Percentiles rank a stretch among this genome's conserved stretches.
Evolutionary conservation across 1,140 invertebrate genomes (phyloP).

Genomic region (Temnothorax nylanderi): DNA sequence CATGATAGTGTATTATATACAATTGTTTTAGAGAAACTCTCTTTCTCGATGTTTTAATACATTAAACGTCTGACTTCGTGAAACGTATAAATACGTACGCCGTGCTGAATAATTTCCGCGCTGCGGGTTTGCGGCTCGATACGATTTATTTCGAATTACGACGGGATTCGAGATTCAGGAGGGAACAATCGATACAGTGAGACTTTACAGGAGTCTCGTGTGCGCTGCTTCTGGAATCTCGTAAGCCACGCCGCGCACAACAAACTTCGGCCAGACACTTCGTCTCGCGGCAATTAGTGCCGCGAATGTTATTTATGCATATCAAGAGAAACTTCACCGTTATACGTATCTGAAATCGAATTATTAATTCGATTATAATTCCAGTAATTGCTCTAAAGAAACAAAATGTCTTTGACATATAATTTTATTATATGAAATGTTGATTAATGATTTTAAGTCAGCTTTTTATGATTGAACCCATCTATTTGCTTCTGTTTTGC

Average conservation of each 20-base stretch:
- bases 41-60: not conserved
- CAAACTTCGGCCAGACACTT: conserved; percentile 33
- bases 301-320: not conserved
- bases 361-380: not conserved
- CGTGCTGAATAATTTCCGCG: not conserved
- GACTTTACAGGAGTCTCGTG: conserved; percentile 8
- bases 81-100: not conserved
- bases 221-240: conserved; percentile 22
- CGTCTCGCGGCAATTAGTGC: conserved; percentile 21
- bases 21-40: too few relatives aligned
- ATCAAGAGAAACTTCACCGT: not conserved
- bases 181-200: conserved; percentile 8
- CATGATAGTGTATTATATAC: not conserved
- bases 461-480: not conserved
- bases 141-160: conserved; percentile 9
- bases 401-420: not conserved
- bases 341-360: not conserved
- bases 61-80: not conserved
- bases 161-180: not conserved
- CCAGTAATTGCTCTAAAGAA: not conserved
- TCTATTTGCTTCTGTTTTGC: not conserved
- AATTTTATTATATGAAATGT: not conserved
- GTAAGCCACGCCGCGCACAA: conserved; percentile 10
- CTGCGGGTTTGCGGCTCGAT: not conserved
- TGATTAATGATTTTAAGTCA: not conserved